Conservation (phyloP, 2,113 vertebrate species). For the Balaenoptera acutorostrata region DNA sequence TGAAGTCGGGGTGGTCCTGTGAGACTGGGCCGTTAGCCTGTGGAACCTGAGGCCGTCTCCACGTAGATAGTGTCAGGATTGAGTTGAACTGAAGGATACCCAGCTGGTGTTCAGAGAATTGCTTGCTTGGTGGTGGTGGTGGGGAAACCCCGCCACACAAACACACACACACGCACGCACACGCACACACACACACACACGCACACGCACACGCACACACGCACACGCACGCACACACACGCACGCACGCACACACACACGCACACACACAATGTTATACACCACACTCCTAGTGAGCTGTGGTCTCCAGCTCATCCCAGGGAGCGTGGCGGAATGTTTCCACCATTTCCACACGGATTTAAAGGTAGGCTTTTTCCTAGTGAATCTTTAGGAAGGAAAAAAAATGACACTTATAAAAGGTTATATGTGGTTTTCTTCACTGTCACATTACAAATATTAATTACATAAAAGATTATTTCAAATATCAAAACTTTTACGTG, state of each 20-base stretch:
- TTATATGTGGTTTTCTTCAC: neutral
- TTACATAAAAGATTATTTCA: neutral
- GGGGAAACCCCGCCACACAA: fast-evolving
- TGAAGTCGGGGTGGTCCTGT: neutral
- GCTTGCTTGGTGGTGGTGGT: neutral
- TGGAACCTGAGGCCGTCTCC: neutral
- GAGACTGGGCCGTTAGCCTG: neutral
- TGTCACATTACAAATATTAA: neutral
- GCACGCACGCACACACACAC: too few species aligned
- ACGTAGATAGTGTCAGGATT: neutral
- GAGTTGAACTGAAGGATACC: neutral
- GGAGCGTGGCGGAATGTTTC: neutral
- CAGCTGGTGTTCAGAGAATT: neutral
- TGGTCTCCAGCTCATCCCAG: neutral
- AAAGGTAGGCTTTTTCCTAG: neutral
- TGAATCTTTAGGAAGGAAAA: neutral
- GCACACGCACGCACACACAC: neutral
- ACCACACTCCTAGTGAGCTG: neutral
- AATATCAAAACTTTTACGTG: neutral
- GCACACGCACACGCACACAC: neutral
- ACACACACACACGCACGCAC: too few species aligned
- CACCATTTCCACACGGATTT: neutral
- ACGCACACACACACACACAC: neutral
- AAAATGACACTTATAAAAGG: neutral
- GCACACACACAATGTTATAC: neutral